Evolutionary conservation across 2,888 invertebrate species (phyloP).

Genomic region (Pristionchus japonicus): DNA sequence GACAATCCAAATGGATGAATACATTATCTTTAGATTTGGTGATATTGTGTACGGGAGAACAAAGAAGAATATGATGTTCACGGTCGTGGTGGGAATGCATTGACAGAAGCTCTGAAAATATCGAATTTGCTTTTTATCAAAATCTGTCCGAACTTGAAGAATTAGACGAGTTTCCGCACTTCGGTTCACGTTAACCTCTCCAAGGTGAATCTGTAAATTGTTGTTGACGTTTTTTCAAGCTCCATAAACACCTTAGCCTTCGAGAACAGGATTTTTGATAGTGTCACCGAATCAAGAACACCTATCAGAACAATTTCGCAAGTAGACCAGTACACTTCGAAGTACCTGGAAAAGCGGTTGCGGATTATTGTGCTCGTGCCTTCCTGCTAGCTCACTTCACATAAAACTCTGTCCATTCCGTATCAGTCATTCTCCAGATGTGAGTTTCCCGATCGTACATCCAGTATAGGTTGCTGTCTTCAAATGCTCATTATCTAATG

Average conservation of each 20-base stretch:
- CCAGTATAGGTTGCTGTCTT: too few species aligned
- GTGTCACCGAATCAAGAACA: not conserved
- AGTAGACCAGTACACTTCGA: not conserved
- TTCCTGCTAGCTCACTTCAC: not conserved
- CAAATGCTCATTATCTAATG: too few species aligned
- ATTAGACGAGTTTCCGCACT: not conserved
- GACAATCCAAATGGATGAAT: not conserved
- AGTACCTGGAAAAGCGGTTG: not conserved
- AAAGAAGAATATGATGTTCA: not conserved
- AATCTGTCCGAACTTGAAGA: not conserved
- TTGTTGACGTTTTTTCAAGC: not conserved
- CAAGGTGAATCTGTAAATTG: not conserved
- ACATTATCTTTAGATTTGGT: not conserved
- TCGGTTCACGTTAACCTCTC: not conserved
- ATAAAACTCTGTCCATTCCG: not conserved
- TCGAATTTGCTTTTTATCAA: too few species aligned
- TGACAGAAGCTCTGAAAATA: too few species aligned
- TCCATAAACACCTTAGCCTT: not conserved
- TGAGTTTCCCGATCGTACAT: not conserved
- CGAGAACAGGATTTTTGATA: not conserved
- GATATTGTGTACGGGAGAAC: not conserved
- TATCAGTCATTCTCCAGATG: not conserved
- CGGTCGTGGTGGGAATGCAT: too few species aligned
- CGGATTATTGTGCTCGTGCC: too few species aligned
- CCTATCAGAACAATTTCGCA: not conserved